Conservation (phyloP, 35 echinoderm and acorn worm species). For the Apostichopus parvimensis region DNA sequence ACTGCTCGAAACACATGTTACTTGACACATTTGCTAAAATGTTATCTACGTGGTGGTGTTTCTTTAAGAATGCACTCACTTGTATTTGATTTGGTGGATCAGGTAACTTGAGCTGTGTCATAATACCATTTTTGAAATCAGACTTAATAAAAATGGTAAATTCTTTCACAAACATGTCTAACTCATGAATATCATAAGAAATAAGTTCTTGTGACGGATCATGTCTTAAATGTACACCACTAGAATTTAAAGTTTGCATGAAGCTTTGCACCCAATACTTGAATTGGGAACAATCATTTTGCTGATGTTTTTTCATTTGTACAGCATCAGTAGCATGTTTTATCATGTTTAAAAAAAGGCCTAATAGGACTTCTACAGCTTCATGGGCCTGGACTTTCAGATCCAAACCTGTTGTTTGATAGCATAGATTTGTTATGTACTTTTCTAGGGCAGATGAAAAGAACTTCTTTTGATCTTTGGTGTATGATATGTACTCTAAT, state of each 20-base stretch:
- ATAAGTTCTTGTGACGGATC: background rate
- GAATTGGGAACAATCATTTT: background rate
- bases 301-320: background rate
- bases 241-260: background rate
- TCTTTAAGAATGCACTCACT: background rate
- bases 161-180: background rate
- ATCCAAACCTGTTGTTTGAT: background rate
- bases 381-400: background rate
- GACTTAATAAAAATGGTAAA: background rate
- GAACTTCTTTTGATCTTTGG: background rate
- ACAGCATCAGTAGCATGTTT: background rate
- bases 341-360: too few species aligned
- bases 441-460: background rate
- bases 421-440: background rate
- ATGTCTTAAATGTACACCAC: background rate
- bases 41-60: background rate
- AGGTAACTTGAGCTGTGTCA: background rate
- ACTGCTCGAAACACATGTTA: background rate
- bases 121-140: background rate
- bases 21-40: background rate
- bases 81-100: background rate
- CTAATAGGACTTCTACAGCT: background rate
- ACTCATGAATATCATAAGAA: background rate
- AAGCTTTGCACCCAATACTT: background rate
- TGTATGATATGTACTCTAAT: constrained; percentile 2